Evolutionary conservation across 2,888 invertebrate species (phyloP).

Genomic region (Xylota sylvarum): DNA sequence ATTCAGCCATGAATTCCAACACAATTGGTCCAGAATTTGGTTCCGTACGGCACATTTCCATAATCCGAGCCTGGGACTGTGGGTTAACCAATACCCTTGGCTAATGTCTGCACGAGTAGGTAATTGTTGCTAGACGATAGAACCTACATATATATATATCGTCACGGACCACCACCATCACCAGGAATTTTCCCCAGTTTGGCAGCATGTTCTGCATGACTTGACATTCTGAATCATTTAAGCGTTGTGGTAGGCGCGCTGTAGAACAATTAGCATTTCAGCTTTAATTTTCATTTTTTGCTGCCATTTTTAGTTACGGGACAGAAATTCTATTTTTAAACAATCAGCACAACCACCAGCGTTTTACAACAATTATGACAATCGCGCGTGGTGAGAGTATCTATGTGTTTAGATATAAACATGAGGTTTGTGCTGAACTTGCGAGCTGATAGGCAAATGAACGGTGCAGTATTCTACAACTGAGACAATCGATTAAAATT

Average conservation of each 20-base stretch:
- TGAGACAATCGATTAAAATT: conserved; percentile 48
- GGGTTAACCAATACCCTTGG: conserved; percentile 10
- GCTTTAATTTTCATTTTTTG: conserved; percentile 26
- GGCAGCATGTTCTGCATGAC: conserved; percentile 6
- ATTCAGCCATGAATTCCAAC: conserved; percentile 11
- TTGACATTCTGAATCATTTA: conserved; percentile 28
- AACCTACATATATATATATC: too few relatives aligned
- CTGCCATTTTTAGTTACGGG: conserved; percentile 49
- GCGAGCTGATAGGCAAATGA: conserved; percentile 19
- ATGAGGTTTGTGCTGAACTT: conserved; percentile 15
- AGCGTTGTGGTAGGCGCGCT: not conserved
- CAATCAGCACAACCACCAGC: conserved; percentile 27
- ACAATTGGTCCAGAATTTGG: conserved; percentile 15
- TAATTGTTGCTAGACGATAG: not conserved
- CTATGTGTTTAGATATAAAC: not conserved
- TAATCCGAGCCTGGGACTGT: not conserved
- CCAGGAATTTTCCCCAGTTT: conserved; percentile 10
- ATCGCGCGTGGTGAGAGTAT: conserved; percentile 5
- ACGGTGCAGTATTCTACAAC: conserved; percentile 11
- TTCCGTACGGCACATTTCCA: conserved; percentile 3
- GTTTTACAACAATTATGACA: not conserved
- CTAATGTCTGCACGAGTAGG: conserved; percentile 10
- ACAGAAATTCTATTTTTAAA: conserved; percentile 57
- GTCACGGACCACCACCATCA: not conserved
- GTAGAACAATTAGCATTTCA: conserved; percentile 39